These are phyloP conservation scores for Phaetusa simplex DNA, from an alignment of 2,113 vertebrate genomes.

Conservation along the genomic window DNA sequence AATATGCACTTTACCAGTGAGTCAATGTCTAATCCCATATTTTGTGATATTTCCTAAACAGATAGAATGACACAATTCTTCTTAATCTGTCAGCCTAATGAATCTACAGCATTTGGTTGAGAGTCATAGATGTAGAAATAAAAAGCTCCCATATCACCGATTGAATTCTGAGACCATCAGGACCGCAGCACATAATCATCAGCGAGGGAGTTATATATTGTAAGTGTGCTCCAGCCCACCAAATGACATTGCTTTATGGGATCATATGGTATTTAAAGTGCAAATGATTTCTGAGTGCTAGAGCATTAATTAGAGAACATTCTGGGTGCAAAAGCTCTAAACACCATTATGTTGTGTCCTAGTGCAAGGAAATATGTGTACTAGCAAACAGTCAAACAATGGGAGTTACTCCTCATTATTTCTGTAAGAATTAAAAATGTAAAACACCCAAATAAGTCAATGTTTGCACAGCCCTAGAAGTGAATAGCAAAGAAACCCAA, in stretches of 20 bases:
- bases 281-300: not conserved
- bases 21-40: not conserved
- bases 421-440: not conserved
- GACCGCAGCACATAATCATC: not conserved
- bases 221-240: not conserved
- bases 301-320: not conserved
- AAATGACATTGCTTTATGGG: not conserved
- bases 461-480: not conserved
- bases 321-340: not conserved
- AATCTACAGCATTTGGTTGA: not conserved
- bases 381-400: not conserved
- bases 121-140: not conserved
- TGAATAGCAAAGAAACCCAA: not conserved
- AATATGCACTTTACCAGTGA: not conserved
- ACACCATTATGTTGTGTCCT: not conserved
- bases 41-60: not conserved
- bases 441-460: not conserved
- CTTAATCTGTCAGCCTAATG: not conserved
- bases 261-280: not conserved
- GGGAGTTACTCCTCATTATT: not conserved
- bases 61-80: not conserved
- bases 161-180: not conserved
- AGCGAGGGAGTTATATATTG: not conserved
- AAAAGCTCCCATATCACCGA: not conserved
- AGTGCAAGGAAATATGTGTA: not conserved